Evolutionary conservation across 1,140 invertebrate species (phyloP).

Genomic region (Listronotus oregonensis): DNA sequence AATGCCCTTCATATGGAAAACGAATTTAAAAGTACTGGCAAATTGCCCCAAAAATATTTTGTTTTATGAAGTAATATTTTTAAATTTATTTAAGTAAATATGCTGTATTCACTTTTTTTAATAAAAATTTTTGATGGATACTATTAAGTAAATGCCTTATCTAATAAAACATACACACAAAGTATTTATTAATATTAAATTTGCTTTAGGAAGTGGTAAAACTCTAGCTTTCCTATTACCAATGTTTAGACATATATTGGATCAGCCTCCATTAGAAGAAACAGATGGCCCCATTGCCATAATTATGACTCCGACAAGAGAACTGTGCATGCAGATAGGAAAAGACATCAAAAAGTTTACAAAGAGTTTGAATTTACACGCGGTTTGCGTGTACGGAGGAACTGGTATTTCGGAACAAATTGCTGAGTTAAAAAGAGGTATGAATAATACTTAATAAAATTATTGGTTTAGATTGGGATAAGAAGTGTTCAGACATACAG

Average conservation of each 20-base stretch:
- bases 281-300: conserved; percentile 96
- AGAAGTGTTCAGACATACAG: too few relatives aligned
- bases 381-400: conserved; percentile 98
- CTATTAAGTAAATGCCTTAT: too few relatives aligned
- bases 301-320: conserved; percentile 98
- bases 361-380: conserved; percentile 82
- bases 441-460: too few relatives aligned
- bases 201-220: conserved; percentile 89
- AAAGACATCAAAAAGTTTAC: conserved; percentile 97
- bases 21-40: too few relatives aligned
- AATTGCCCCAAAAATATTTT: too few relatives aligned
- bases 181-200: background rate
- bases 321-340: conserved; percentile 98
- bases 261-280: conserved; percentile 91
- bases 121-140: too few relatives aligned
- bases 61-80: too few relatives aligned
- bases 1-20: too few relatives aligned
- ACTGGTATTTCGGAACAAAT: conserved; percentile 98
- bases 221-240: conserved; percentile 97
- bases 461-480: too few relatives aligned
- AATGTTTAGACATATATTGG: conserved; percentile 97
- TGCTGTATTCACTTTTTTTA: too few relatives aligned
- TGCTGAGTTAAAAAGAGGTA: conserved; percentile 93
- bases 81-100: too few relatives aligned
- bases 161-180: too few relatives aligned